Base-by-base conservation (phyloP, 2,797 vertebrate species). In the Parauchenoglanis punctatus region DNA sequence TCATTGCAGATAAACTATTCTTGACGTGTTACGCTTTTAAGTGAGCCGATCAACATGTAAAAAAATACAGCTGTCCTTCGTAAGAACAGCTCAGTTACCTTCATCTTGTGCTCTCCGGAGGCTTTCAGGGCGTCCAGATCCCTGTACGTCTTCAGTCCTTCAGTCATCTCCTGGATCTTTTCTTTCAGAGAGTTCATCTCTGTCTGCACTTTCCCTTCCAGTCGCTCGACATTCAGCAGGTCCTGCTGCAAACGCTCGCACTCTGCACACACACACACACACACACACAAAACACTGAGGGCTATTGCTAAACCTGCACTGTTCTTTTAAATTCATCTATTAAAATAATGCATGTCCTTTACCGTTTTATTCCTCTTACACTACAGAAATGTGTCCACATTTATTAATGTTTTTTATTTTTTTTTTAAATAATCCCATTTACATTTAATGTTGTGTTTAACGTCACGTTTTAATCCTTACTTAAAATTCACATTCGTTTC, bases 151-250 rank as follows among this genome's bases (percentile, higher is more conserved):
- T 93, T 93, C 88, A 99, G 92, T 56, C 95, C 96, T 72, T 91
- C 92, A 3, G 93, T 94, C 89, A 97, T 97, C 94, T 85, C 86
- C 86, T 96, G 93, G 82, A 97, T 96, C 73, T 96, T 97, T 86
- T 96, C 96, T 93, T 96, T 97, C 87, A 99, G 95, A 88, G 92
- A 95, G 90, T 94, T 90, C 23, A 98, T 94, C 91, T 99, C 98
- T 6, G 95, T 92, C 3, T 90, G 91, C 93, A 99, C 98, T 93
- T 99, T 99, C 87, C 96, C 96, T 90, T 99, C 97, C 88, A 99
- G 91, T 87, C 97, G 96, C 86, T 98, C 97, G 91, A 99, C 97
- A 93, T 99, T 99, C 94, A 98, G 96, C 72, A 99, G 95, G 93
- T 99, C 97, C 94, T 97, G 96, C 92, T 97, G 97, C 67, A 99